Evolutionary conservation across 2,888 invertebrate genomes (phyloP), one percentile per base, ranked within the genome.

Genomic region (Idaea dimidiata): DNA sequence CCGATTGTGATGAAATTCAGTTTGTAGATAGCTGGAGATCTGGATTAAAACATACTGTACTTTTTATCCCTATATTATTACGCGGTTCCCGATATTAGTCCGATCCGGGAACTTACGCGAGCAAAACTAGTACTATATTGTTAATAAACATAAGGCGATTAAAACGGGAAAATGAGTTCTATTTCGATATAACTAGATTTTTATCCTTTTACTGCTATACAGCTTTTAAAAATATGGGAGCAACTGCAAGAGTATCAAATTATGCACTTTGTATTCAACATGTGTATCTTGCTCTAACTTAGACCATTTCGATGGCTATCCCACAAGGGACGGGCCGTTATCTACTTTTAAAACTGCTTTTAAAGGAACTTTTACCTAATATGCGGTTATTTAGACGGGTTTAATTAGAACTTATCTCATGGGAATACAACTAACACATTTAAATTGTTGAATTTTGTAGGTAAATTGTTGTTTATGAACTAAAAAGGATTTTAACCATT

Each of bases 361-460:
- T 53, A 43, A 59, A 53, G 18, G 43, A 62, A 63, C 32, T 55
- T 56, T 17, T 16, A 7, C 7, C 17, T 17, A 18, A 59, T 62
- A 6, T 59, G 55, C 54, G 17, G 57, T 61, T 65, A 64, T 71
- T 67, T 65, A 66, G 65, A 64, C 60, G 58, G 64, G 67, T 71
- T 72, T 75, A 74, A 75, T 75, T 68, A 69, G 65, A 58, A 59
- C 58, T 43, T 59, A 61, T 64, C 57, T 53, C 62, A 58, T 56
- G 63, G 56, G 58, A 62, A 65, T 65, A 61, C 57, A 59, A 57
- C 58, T 56, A 54, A 57, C 59, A 32, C 31, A 43, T 43, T 43
- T 43, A 10, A 43, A 43, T 43, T 43, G 43, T 8, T 0, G 43
- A 14, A 10, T 43, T 43, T 8, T 10, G 43, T 33, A 33, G 33